phyloP scores from a whole-genome alignment of 2,888 invertebrate species.

The Agrypnus murinus region DNA sequence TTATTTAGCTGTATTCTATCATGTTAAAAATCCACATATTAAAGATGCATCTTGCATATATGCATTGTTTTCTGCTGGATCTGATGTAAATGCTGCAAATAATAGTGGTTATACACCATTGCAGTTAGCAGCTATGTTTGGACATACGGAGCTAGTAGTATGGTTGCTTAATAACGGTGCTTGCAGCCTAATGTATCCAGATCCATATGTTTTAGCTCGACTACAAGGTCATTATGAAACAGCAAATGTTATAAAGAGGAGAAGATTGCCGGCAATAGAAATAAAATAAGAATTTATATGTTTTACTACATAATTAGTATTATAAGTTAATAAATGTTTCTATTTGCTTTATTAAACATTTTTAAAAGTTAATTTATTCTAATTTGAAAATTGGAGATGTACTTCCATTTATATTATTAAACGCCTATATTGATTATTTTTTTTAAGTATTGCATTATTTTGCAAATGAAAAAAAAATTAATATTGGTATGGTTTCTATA shows the following conservation, averaged over 20 bases:
- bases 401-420: too few species aligned
- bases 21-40: conserved; percentile 58
- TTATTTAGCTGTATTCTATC: conserved; percentile 63
- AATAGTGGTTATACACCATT: conserved; percentile 61
- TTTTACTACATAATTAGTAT: too few species aligned
- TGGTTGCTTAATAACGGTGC: conserved; percentile 64
- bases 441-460: too few species aligned
- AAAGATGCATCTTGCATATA: conserved; percentile 64
- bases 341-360: too few species aligned
- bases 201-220: conserved; percentile 61
- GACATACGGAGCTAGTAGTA: conserved; percentile 62
- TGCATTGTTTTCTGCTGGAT: conserved; percentile 64
- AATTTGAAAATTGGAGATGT: too few species aligned
- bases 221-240: conserved; percentile 41
- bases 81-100: conserved; percentile 63
- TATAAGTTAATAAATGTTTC: too few species aligned
- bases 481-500: too few species aligned
- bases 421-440: too few species aligned
- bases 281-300: too few species aligned
- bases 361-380: too few species aligned
- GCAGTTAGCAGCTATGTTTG: conserved; percentile 66
- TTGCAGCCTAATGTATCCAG: conserved; percentile 50
- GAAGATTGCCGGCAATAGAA: too few species aligned
- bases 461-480: too few species aligned
- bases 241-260: background rate